These are phyloP conservation scores for Palloptera scutellata DNA, from an alignment of 2,888 invertebrate genomes.

Conservation along the genomic window DNA sequence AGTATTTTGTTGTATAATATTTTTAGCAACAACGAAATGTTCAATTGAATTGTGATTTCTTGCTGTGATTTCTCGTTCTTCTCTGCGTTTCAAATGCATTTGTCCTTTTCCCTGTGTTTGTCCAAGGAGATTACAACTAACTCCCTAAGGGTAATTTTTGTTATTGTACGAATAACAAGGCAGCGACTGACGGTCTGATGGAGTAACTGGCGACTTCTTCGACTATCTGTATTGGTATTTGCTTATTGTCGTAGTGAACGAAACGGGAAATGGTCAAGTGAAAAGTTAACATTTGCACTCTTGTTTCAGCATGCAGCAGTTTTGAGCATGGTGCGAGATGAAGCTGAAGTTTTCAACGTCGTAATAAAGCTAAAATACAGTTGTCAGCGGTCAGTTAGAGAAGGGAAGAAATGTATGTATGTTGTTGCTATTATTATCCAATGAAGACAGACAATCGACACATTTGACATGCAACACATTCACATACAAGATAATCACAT, in stretches of 20 bases:
- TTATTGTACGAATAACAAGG: not conserved
- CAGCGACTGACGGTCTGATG: not conserved
- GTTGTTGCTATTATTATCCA: constrained; percentile 6
- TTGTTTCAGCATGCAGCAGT: constrained; percentile 35
- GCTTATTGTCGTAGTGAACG: constrained; percentile 29
- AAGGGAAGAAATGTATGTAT: not conserved
- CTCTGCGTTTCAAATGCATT: not conserved
- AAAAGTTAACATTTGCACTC: constrained; percentile 50
- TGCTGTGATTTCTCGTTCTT: not conserved
- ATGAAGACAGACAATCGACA: constrained; percentile 7
- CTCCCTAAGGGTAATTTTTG: constrained; percentile 38
- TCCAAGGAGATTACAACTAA: constrained; percentile 4
- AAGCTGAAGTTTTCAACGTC: constrained; percentile 2
- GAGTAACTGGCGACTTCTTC: not conserved
- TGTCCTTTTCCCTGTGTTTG: not conserved
- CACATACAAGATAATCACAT: constrained; percentile 61
- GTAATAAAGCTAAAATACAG: constrained; percentile 3
- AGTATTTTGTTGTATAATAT: not conserved
- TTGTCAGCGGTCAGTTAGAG: not conserved
- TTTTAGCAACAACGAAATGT: constrained; percentile 28
- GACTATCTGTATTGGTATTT: not conserved
- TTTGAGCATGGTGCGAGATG: not conserved
- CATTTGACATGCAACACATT: constrained; percentile 45
- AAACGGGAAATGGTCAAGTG: constrained; percentile 56
- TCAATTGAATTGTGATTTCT: constrained; percentile 49